Evolutionary conservation across 2,888 invertebrate genomes (phyloP).

Genomic region (Ectropis crepuscularia): DNA sequence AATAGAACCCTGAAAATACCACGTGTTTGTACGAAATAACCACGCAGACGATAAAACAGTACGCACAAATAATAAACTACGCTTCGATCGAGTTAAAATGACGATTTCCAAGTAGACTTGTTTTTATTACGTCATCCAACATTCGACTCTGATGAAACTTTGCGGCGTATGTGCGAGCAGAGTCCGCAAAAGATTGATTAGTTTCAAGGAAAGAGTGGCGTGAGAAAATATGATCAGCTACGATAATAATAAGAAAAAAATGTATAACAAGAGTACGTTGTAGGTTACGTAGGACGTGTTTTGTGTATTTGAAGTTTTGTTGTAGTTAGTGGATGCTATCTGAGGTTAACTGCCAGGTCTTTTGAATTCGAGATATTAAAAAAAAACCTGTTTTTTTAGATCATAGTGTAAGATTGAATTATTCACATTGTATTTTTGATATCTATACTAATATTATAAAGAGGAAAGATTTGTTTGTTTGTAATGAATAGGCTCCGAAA

Average conservation of each 20-base stretch:
- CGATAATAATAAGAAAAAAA: neutral
- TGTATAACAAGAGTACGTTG: neutral
- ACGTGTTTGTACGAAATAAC: conserved; percentile 14
- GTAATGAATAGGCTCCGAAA: too few species aligned
- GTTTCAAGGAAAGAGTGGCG: neutral
- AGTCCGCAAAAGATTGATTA: neutral
- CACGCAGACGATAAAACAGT: conserved; percentile 10
- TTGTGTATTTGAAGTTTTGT: too few species aligned
- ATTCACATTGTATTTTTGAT: too few species aligned
- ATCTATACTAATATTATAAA: too few species aligned
- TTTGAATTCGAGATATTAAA: too few species aligned
- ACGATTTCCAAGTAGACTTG: neutral
- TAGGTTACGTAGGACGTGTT: neutral
- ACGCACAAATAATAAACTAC: conserved; percentile 13
- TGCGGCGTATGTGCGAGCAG: neutral
- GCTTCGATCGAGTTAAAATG: conserved; percentile 20
- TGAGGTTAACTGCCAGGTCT: too few species aligned
- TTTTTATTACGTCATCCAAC: conserved; percentile 16
- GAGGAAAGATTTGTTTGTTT: too few species aligned
- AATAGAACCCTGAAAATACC: conserved; percentile 24
- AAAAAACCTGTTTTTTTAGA: too few species aligned
- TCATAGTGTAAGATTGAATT: too few species aligned
- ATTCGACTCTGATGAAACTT: conserved; percentile 18
- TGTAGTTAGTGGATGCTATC: too few species aligned
- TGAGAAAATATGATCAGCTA: neutral